Base-by-base conservation (phyloP, 2,888 invertebrate genomes). In the Clivina fossor region DNA sequence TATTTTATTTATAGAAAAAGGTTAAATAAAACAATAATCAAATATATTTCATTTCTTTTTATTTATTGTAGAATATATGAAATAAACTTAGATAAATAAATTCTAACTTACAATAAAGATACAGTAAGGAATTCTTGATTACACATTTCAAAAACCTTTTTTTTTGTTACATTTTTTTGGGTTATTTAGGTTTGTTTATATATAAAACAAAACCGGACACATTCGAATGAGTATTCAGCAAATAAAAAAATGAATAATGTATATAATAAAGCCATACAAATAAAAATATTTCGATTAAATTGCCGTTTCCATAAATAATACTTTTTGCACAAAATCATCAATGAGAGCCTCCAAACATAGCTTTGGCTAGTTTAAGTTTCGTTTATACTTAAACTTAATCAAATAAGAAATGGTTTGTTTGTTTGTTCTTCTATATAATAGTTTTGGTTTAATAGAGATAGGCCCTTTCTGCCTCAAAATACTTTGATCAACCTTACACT, bases 81-180 rank as follows among this genome's bases (percentile, higher is more conserved):
- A 54, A 44, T 46, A 33, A 35, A 43, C 38, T 54, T 54, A 43
- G 53, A 53, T 53, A 55, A 55, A 55, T 55, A 55, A n/a, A 55
- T 55, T 46, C 46, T 47, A 55, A 55, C 46, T 55, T 55, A 55
- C 47, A 55, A 55, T 49, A 49, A 38, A 49, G 35, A 44, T 35
- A 47, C 47, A 47, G 15, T 54, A 54, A 54, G 33, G 22, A 53
- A 37, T 53, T 35, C 22, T 18, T 35, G 53, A 44, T 53, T 53
- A 53, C 18, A 53, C 41, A 44, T 35, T 50, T 40, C 28, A 43
- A 51, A 49, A 48, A 49, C 28, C 38, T n/a, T 7, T 38, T 2
- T 18, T 2, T 16, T 11, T 8, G 28, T 22, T 15, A 26, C 9
- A 13, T 49, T 7, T 49, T 49, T 30, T 3, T 30, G 9, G 8